Evolutionary conservation across 2,113 vertebrate genomes (phyloP).

Genomic region (Oreochromis spilurus): DNA sequence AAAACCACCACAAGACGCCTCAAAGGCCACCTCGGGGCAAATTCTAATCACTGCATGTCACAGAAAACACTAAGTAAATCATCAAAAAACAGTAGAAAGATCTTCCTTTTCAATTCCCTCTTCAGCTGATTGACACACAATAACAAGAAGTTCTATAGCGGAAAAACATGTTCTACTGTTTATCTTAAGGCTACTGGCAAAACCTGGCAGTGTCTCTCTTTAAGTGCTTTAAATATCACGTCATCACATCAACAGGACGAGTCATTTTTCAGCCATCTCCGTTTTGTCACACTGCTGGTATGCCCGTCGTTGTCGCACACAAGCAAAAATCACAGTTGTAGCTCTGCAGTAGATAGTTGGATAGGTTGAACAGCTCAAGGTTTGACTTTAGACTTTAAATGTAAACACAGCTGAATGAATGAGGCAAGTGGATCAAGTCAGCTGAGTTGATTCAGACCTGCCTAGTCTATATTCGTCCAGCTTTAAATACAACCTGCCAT

Average conservation of each 20-base stretch:
- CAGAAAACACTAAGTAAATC: not conserved
- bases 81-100: not conserved
- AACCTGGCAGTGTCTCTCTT: not conserved
- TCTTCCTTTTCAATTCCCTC: not conserved
- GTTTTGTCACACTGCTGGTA: not conserved
- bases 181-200: not conserved
- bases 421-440: slow-evolving; percentile 6
- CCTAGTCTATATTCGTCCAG: slow-evolving; percentile 43
- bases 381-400: not conserved
- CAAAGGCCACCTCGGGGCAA: not conserved
- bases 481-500: slow-evolving; percentile 61
- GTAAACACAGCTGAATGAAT: slow-evolving; percentile 28
- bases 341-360: not conserved
- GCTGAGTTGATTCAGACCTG: slow-evolving; percentile 16
- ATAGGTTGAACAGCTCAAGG: not conserved
- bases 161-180: not conserved
- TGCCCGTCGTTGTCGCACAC: not conserved
- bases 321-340: not conserved
- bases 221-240: not conserved
- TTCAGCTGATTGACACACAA: not conserved
- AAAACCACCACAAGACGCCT: not conserved
- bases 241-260: not conserved
- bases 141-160: fast-evolving
- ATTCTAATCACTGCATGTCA: not conserved
- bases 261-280: not conserved